Conservation (phyloP, 37 sponge, comb jelly and placozoan genomes). For the Eunapius fragilis region DNA sequence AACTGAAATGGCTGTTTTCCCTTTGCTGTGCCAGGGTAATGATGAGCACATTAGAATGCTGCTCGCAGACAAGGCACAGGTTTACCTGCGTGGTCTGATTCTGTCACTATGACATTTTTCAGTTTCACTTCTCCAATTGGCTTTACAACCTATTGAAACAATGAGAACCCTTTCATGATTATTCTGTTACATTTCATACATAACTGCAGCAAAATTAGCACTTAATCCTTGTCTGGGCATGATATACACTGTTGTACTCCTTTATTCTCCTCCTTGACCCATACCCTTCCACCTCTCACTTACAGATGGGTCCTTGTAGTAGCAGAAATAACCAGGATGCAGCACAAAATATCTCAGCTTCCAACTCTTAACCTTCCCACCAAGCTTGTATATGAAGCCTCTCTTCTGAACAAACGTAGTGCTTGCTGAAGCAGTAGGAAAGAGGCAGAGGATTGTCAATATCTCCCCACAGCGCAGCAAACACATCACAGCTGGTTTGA, state of each 20-base stretch:
- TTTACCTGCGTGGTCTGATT: not conserved
- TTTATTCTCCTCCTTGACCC: not conserved
- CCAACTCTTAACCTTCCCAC: constrained; percentile 77
- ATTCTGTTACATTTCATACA: too few relatives aligned
- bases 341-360: constrained; percentile 84
- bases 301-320: constrained; percentile 65
- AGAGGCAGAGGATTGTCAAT: not conserved
- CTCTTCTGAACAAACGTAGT: constrained; percentile 66
- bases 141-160: not conserved
- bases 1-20: constrained; percentile 70
- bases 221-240: too few relatives aligned
- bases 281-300: not conserved
- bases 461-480: too few relatives aligned
- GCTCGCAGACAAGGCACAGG: not conserved
- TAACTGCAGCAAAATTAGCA: too few relatives aligned
- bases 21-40: constrained; percentile 42
- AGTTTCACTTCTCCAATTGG: constrained; percentile 77
- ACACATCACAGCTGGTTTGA: too few relatives aligned
- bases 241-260: not conserved
- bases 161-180: not conserved
- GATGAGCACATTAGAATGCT: not conserved
- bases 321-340: constrained; percentile 75
- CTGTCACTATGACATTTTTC: constrained; percentile 58
- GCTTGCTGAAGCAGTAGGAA: not conserved
- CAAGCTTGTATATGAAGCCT: constrained; percentile 85